A percentile compares a stretch with the other conserved stretches of the same genome.
These are phyloP conservation scores for Furnarius figulus DNA, from an alignment of 2,113 vertebrate genomes.

Conservation along the genomic window DNA sequence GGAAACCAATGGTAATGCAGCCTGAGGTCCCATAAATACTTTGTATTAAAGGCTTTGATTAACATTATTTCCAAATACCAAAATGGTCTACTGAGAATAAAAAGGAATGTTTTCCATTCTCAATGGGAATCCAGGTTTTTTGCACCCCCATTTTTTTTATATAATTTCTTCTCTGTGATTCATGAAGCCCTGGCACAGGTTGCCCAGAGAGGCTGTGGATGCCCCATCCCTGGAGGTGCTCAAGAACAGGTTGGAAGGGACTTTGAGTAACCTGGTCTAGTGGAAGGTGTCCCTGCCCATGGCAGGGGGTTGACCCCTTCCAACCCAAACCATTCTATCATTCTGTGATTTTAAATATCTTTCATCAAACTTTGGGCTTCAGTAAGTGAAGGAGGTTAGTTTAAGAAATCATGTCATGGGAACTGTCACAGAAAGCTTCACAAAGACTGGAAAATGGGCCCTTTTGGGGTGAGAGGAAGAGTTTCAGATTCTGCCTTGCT, in stretches of 20 bases:
- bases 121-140: accelerated
- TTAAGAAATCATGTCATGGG: not conserved
- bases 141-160: accelerated
- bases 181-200: not conserved
- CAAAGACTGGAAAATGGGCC: not conserved
- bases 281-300: not conserved
- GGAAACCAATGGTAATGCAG: accelerated
- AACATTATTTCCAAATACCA: not conserved
- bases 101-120: not conserved
- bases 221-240: not conserved
- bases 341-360: not conserved
- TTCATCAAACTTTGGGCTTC: not conserved
- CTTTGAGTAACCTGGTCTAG: not conserved
- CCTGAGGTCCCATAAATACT: not conserved
- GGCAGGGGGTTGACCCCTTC: not conserved
- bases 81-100: not conserved
- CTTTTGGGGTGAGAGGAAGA: not conserved
- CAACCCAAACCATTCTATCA: not conserved
- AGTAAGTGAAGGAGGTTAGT: not conserved
- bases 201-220: not conserved
- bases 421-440: not conserved
- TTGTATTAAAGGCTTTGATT: not conserved
- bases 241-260: not conserved
- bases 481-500: not conserved
- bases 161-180: not conserved